Evolutionary conservation across 2,113 vertebrate species (phyloP).

Genomic region (Cochlearius cochlearius): DNA sequence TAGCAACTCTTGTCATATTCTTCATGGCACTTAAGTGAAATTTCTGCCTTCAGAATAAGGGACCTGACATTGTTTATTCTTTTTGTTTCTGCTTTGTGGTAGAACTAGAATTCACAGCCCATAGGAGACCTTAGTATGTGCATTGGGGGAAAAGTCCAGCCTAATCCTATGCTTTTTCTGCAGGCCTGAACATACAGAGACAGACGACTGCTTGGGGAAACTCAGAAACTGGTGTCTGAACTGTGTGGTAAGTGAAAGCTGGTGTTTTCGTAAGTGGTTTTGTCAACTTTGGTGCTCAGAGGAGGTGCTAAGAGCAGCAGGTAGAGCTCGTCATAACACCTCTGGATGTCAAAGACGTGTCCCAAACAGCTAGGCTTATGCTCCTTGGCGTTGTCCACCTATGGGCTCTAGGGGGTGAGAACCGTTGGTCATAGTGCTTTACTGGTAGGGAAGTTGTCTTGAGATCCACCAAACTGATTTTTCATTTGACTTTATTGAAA

Average conservation of each 20-base stretch:
- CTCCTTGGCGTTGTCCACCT: not conserved
- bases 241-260: slow-evolving; percentile 67
- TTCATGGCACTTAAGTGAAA: too few relatives aligned
- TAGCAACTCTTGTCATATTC: not conserved
- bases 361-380: not conserved
- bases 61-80: not conserved
- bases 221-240: slow-evolving; percentile 61
- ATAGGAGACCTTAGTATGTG: accelerated
- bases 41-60: not conserved
- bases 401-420: not conserved
- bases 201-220: not conserved
- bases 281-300: not conserved
- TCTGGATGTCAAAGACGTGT: not conserved
- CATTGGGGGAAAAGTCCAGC: not conserved
- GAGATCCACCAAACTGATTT: not conserved
- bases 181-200: slow-evolving; percentile 60
- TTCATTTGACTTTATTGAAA: accelerated
- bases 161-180: not conserved
- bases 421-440: not conserved
- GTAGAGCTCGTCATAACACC: not conserved
- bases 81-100: not conserved
- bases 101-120: not conserved
- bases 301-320: not conserved
- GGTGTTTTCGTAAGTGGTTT: not conserved
- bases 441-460: not conserved